These are phyloP conservation scores for Pseudonaja textilis DNA, from an alignment of 2,113 vertebrate genomes.

Conservation along the genomic window DNA sequence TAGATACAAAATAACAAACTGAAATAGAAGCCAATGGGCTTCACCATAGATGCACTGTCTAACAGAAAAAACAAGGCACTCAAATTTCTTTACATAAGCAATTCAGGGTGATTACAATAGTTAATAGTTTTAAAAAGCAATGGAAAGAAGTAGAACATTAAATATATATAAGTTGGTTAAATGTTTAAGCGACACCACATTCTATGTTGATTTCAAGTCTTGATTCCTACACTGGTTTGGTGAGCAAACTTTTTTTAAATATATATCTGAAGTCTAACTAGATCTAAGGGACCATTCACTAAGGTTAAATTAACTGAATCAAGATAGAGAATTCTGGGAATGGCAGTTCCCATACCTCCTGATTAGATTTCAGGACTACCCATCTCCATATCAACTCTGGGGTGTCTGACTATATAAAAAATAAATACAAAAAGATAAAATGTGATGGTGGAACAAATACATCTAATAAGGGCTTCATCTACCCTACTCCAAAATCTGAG, in stretches of 20 bases:
- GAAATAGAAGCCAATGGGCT: conserved; percentile 33
- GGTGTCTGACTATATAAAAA: background rate
- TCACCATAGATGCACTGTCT: background rate
- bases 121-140: background rate
- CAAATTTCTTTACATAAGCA: background rate
- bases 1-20: conserved; percentile 26
- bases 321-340: background rate
- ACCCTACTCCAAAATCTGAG: background rate
- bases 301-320: background rate
- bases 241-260: background rate
- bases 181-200: background rate
- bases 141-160: background rate
- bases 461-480: background rate
- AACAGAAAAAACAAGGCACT: background rate
- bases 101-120: background rate
- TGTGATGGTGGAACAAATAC: background rate
- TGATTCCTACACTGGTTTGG: background rate
- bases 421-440: background rate
- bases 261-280: background rate
- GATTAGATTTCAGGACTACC: background rate
- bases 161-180: background rate
- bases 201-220: background rate
- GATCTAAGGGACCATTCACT: background rate
- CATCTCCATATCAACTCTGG: background rate
- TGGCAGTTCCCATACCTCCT: background rate